phyloP scores from a whole-genome alignment of 2,888 invertebrate genomes.

The Tortrix viridana region DNA sequence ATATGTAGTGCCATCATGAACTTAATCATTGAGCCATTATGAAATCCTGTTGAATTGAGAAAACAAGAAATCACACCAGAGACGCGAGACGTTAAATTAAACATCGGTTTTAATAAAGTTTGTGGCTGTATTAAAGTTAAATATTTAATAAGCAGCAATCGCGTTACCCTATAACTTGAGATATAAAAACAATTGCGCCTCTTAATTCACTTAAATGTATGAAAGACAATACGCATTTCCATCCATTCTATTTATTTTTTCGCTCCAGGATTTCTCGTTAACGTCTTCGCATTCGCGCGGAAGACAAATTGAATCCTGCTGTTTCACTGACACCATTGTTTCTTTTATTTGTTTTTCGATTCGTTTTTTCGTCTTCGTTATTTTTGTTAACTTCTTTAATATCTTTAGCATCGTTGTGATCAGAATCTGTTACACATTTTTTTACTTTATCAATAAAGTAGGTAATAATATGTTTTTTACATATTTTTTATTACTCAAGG shows the following conservation, averaged over 20 bases:
- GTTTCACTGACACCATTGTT: conserved; percentile 34
- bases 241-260: conserved; percentile 54
- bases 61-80: no score
- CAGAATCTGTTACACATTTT: no score
- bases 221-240: conserved; percentile 59
- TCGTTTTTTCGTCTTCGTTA: not conserved
- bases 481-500: no score
- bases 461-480: no score
- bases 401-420: no score
- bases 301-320: conserved; percentile 30
- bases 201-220: conserved; percentile 62
- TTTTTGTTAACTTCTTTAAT: not conserved
- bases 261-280: conserved; percentile 27
- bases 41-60: no score
- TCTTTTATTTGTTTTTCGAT: conserved; percentile 7
- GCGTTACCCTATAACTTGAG: conserved; percentile 25
- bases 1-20: no score
- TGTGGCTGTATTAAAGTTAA: not conserved
- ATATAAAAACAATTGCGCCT: conserved; percentile 52
- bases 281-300: conserved; percentile 15
- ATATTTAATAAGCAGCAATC: not conserved
- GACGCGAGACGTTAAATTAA: no score
- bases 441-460: no score
- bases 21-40: no score
- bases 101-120: no score